A percentile compares a stretch with the other conserved stretches of the same genome.
Conservation (phyloP, 1,140 invertebrate genomes). For the Varroa destructor region DNA sequence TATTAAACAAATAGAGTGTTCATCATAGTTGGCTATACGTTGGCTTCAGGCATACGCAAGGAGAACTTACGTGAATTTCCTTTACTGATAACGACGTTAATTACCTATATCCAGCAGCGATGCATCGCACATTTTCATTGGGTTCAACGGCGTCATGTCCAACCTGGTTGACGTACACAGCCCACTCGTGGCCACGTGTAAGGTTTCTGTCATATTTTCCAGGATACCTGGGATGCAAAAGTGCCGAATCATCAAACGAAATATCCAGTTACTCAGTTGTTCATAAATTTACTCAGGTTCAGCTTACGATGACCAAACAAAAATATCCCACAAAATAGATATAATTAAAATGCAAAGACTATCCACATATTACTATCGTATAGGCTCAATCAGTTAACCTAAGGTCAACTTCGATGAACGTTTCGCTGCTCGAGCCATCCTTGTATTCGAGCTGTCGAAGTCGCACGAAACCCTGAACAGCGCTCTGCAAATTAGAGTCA, state of each 20-base stretch:
- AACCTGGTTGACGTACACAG: conserved; percentile 79
- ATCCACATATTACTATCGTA: neutral
- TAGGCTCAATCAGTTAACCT: conserved; percentile 57
- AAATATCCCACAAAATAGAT: neutral
- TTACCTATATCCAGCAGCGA: conserved; percentile 61
- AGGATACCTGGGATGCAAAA: conserved; percentile 30
- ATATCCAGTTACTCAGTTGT: conserved; percentile 15
- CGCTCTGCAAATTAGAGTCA: conserved; percentile 40
- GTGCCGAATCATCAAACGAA: too few relatives aligned
- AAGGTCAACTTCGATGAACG: conserved; percentile 71
- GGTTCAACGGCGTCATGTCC: conserved; percentile 77
- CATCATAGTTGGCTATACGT: too few relatives aligned
- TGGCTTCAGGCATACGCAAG: too few relatives aligned
- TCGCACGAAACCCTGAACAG: conserved; percentile 68
- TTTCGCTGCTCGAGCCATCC: conserved; percentile 73
- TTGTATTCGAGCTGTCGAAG: conserved; percentile 73
- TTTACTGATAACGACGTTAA: neutral
- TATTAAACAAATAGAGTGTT: too few relatives aligned
- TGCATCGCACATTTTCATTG: conserved; percentile 61
- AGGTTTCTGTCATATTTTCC: conserved; percentile 35
- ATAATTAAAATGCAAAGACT: too few relatives aligned
- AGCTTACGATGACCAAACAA: neutral
- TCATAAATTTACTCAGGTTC: neutral
- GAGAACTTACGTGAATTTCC: too few relatives aligned
- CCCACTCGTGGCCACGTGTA: conserved; percentile 64